Percentiles rank a stretch among this genome's conserved stretches.
Conservation (phyloP, 2,888 invertebrate genomes). For the Flabesymbios commensalis region DNA sequence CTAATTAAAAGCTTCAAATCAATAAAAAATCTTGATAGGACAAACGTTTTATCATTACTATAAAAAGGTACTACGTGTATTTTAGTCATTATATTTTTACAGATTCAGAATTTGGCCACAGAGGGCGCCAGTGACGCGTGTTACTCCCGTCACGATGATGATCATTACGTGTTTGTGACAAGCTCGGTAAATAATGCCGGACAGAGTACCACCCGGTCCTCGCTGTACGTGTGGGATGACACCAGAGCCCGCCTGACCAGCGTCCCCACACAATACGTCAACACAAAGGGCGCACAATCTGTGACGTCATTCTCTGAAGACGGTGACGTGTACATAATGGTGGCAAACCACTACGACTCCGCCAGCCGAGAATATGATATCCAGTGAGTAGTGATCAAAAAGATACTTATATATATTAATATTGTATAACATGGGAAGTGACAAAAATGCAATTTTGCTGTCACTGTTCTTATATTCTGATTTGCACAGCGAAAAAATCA, state of each 20-base stretch:
- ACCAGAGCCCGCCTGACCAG: constrained; percentile 37
- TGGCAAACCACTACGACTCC: constrained; percentile 50
- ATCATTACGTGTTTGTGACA: constrained; percentile 46
- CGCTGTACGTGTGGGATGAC: constrained; percentile 48
- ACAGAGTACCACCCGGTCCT: constrained; percentile 41
- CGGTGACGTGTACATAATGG: constrained; percentile 43
- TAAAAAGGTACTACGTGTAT: too few relatives aligned
- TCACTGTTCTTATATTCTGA: not conserved
- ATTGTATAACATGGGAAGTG: too few relatives aligned
- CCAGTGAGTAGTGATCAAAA: constrained; percentile 41
- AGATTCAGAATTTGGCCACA: constrained; percentile 52
- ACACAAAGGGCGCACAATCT: constrained; percentile 46
- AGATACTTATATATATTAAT: too few relatives aligned
- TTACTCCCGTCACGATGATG: constrained; percentile 36
- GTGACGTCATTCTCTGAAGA: constrained; percentile 40
- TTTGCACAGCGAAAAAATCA: not conserved
- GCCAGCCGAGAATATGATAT: constrained; percentile 36
- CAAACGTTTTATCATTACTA: too few relatives aligned
- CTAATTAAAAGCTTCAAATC: too few relatives aligned
- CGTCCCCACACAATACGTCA: constrained; percentile 41
- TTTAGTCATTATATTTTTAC: too few relatives aligned
- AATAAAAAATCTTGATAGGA: not conserved
- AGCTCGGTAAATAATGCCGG: constrained; percentile 47
- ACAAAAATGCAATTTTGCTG: not conserved
- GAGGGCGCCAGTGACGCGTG: constrained; percentile 47